Base-by-base conservation (phyloP, 2,797 vertebrate genomes). In the Martes flavigula region DNA sequence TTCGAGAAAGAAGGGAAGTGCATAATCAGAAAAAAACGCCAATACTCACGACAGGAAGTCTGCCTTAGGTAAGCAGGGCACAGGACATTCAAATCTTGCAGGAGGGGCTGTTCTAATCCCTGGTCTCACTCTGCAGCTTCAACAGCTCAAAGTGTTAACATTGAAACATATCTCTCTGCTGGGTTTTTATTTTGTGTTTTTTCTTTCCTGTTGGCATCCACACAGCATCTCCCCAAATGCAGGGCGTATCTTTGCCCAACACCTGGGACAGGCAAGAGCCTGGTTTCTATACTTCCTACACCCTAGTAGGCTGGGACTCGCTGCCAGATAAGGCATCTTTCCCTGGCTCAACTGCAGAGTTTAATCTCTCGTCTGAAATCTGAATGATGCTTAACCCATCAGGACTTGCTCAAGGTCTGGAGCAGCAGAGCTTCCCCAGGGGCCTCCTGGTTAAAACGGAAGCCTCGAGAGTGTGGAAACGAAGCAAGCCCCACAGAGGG, bases 41-140 rank as follows among this genome's bases (percentile, higher is more conserved):
- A 96, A 32, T 97, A 98, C 98, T 98, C 97, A 98, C 95, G 68
- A 10, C 72, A 78, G 93, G 90, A 54, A 98, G 95, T 96, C 97
- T 96, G 75, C 6, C 14, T 54, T 54, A 54, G 78, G 91, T 73
- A 94, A 97, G 96, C 92, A 94, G 96, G 98, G 94, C 79, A 96
- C 82, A 73, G 87, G 70, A 68, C 93, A 95, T 87, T 83, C 97
- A 95, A 97, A 91, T 96, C 96, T 97, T 48, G 72, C 77, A 97
- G 96, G 96, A 98, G 97, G 98, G 96, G 95, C 95, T 93, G 77
- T 97, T 96, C 94, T 90, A 97, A 96, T 96, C 89, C 95, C 97
- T 79, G 77, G 77, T 93, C 85, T 96, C 97, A 97, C 92, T 96
- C 77, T 94, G 84, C 90, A 95, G 96, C 96, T 90, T 96, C 92